phyloP scores from a whole-genome alignment of 1,140 invertebrate species.

The Riptortus pedestris region DNA sequence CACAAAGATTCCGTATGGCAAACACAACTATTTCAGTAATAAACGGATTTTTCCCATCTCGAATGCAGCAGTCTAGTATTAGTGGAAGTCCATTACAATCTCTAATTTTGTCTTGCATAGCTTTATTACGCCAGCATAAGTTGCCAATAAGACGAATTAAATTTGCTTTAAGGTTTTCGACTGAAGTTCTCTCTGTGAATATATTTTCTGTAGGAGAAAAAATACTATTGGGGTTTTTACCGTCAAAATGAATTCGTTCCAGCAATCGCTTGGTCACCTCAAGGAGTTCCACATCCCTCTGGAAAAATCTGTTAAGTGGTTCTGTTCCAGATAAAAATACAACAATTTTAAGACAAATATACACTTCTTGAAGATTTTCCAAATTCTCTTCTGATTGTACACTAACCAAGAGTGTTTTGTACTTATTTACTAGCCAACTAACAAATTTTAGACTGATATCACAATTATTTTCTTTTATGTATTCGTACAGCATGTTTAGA shows the following conservation, averaged over 20 bases:
- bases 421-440: background rate
- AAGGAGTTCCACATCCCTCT: background rate
- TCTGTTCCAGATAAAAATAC: background rate
- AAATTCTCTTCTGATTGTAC: background rate
- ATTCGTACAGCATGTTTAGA: background rate
- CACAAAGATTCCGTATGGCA: conserved; percentile 1
- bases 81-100: background rate
- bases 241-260: background rate
- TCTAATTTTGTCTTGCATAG: background rate
- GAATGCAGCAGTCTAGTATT: conserved; percentile 13
- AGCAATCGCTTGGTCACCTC: background rate
- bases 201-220: conserved; percentile 2
- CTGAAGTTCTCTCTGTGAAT: background rate
- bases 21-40: conserved; percentile 9
- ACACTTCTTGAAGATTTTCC: background rate
- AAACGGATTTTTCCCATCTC: conserved; percentile 16
- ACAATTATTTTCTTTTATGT: background rate
- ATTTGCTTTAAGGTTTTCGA: conserved; percentile 15
- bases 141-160: conserved; percentile 11
- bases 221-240: background rate
- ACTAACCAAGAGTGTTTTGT: background rate
- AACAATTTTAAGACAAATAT: background rate
- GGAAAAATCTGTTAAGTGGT: background rate
- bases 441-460: background rate
- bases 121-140: conserved; percentile 10